Evolutionary conservation across 2,113 vertebrate species (phyloP).

Genomic region (Barnardius zonarius): DNA sequence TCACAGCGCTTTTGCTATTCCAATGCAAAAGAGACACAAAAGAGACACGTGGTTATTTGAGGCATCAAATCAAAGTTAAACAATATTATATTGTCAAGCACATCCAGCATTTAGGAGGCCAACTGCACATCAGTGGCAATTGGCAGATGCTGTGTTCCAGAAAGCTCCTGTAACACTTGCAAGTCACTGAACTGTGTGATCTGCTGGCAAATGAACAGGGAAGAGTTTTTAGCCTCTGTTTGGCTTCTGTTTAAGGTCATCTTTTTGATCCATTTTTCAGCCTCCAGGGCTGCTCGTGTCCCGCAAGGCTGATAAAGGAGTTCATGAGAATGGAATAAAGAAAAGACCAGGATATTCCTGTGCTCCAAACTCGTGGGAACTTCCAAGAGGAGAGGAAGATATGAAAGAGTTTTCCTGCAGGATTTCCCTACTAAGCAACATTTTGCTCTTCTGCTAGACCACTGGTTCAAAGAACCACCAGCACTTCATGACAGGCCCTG

Average conservation of each 20-base stretch:
- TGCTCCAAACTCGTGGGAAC: not conserved
- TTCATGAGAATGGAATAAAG: not conserved
- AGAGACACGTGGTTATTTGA: fast-evolving
- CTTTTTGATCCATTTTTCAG: not conserved
- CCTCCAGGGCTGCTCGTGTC: not conserved
- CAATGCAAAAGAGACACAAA: not conserved
- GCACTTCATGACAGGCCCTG: not conserved
- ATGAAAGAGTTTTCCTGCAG: not conserved
- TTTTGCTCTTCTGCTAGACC: not conserved
- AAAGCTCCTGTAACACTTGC: not conserved
- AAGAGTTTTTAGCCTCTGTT: not conserved
- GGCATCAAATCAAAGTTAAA: not conserved
- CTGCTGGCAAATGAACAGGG: not conserved
- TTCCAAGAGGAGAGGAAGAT: not conserved
- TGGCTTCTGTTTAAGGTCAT: not conserved
- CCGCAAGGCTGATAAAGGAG: not conserved
- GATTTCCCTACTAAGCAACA: not conserved
- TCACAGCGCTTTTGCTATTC: not conserved
- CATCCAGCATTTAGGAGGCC: not conserved
- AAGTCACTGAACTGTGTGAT: not conserved
- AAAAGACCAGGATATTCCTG: not conserved
- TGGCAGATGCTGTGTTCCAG: not conserved
- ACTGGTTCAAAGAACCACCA: not conserved
- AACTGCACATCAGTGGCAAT: not conserved
- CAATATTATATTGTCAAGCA: not conserved